phyloP scores from a whole-genome alignment of 2,113 vertebrate species.

The Psittacus erithacus region DNA sequence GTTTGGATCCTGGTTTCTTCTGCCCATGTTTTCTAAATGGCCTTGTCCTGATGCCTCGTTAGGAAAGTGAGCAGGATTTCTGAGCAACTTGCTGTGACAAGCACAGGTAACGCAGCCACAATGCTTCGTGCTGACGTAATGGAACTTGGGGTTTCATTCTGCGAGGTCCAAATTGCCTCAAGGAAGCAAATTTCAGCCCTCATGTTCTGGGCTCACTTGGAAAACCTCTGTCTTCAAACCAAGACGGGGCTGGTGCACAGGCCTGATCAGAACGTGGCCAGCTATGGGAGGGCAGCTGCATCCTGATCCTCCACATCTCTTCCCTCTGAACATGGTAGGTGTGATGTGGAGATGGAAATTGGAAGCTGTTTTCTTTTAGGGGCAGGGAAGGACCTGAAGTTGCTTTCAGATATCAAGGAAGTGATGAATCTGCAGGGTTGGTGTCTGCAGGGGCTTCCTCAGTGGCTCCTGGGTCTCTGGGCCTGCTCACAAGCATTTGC shows the following conservation, averaged over 20 bases:
- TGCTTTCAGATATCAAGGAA: background rate
- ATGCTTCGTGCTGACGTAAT: background rate
- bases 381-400: background rate
- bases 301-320: background rate
- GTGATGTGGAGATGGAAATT: background rate
- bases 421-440: background rate
- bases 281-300: background rate
- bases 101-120: background rate
- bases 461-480: background rate
- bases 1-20: background rate
- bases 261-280: background rate
- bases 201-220: conserved; percentile 7
- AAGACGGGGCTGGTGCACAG: background rate
- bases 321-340: background rate
- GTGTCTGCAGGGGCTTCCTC: background rate
- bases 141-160: background rate
- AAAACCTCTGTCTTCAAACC: conserved; percentile 41
- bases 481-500: background rate
- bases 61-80: conserved; percentile 21
- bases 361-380: background rate
- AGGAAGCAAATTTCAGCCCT: conserved; percentile 13
- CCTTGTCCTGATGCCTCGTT: background rate
- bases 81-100: conserved; percentile 32
- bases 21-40: background rate
- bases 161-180: background rate